These are phyloP conservation scores for Tipula unca DNA, from an alignment of 2,888 invertebrate species.

Conservation along the genomic window DNA sequence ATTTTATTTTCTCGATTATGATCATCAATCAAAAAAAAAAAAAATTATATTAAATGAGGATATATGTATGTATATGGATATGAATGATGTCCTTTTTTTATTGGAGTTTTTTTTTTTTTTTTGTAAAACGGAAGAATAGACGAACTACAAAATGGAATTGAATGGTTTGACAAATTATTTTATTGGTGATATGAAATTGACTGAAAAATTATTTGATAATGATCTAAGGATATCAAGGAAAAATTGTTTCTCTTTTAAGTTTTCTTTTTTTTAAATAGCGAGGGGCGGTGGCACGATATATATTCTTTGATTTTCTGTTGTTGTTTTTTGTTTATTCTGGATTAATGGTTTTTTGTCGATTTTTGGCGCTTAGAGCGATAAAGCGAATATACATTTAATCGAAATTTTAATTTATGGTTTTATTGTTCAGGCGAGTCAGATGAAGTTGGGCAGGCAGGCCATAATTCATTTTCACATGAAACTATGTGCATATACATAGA, in stretches of 20 bases:
- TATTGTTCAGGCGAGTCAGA: neutral
- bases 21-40: neutral
- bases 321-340: neutral
- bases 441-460: no score
- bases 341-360: neutral
- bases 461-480: no score
- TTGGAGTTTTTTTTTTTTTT: neutral
- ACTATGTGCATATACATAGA: no score
- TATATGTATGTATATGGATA: neutral
- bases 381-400: neutral
- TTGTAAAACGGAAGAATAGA: neutral
- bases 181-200: constrained; percentile 1
- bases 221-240: neutral
- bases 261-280: no score
- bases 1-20: neutral
- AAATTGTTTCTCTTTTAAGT: neutral
- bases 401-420: neutral
- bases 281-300: neutral
- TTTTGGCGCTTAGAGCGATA: neutral
- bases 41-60: neutral
- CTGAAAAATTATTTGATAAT: constrained; percentile 14
- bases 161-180: constrained; percentile 14
- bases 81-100: constrained; percentile 8
- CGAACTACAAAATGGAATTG: neutral
- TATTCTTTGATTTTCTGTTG: neutral